Percentiles rank a stretch among this genome's conserved stretches.
Conservation (phyloP, 2,797 vertebrate species). For the Chaunax sp. region DNA sequence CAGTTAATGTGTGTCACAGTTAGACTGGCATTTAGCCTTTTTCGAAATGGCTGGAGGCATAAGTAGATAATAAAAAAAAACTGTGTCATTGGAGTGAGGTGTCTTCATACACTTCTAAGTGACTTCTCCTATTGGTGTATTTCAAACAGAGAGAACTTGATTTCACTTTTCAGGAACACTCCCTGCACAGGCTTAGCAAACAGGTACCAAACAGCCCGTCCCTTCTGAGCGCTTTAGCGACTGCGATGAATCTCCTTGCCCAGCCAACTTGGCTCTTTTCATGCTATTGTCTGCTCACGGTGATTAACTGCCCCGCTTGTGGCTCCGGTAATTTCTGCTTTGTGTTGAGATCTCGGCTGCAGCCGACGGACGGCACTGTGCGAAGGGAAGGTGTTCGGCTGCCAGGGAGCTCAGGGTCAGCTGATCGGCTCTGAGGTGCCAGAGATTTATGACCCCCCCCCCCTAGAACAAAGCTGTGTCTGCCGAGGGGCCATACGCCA, state of each 20-base stretch:
- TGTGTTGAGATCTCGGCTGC: slow-evolving; percentile 49
- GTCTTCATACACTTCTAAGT: no score
- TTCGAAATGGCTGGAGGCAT: slow-evolving; percentile 9
- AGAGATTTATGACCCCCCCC: slow-evolving; percentile 83
- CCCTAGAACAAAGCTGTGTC: slow-evolving; percentile 83
- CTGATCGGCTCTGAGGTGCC: slow-evolving; percentile 72
- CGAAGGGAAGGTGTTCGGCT: slow-evolving; percentile 2
- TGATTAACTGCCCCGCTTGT: slow-evolving; percentile 71
- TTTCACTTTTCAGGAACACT: slow-evolving; percentile 14
- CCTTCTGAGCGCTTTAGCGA: slow-evolving; percentile 41
- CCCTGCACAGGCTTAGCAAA: slow-evolving; percentile 6
- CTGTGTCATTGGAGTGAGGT: no score
- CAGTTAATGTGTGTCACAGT: slow-evolving; percentile 25
- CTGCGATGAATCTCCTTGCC: slow-evolving; percentile 28
- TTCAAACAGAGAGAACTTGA: no score
- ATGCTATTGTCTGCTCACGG: slow-evolving; percentile 54
- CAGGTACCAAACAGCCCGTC: no score
- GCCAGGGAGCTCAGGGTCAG: slow-evolving; percentile 70
- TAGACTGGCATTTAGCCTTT: slow-evolving; percentile 8
- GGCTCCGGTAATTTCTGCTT: slow-evolving; percentile 62
- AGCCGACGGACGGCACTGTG: slow-evolving; percentile 41
- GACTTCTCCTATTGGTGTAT: no score
- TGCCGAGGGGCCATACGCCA: slow-evolving; percentile 72
- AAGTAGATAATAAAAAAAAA: no score
- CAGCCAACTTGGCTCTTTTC: slow-evolving; percentile 41